Percentiles rank a stretch among this genome's conserved stretches.
phyloP scores from a whole-genome alignment of 2,797 vertebrate genomes.

The Acanthornis magna region DNA sequence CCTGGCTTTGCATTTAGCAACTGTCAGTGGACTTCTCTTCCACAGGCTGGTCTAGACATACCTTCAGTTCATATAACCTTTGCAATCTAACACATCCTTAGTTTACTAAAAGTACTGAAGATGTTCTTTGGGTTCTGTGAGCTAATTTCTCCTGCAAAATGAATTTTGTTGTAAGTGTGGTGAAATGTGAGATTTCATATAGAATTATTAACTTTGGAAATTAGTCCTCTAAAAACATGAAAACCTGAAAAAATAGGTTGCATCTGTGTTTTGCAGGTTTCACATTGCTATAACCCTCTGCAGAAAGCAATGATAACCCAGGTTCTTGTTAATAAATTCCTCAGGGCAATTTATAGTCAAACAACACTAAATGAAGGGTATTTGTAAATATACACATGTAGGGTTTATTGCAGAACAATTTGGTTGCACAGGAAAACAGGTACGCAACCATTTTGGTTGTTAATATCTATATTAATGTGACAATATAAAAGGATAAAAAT shows the following conservation, averaged over 20 bases:
- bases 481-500: not conserved
- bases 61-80: not conserved
- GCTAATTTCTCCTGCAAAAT: not conserved
- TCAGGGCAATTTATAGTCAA: not conserved
- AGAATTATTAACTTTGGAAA: not conserved
- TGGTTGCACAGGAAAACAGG: not conserved
- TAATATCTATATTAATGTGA: rapidly evolving
- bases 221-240: not conserved
- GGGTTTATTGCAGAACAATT: not conserved
- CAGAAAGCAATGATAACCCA: not conserved
- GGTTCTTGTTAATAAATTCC: not conserved
- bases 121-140: not conserved
- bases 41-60: not conserved
- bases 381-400: not conserved
- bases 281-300: not conserved
- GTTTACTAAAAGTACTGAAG: not conserved
- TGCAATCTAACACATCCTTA: not conserved
- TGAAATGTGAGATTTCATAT: not conserved
- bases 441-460: rapidly evolving
- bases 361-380: not conserved
- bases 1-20: not conserved
- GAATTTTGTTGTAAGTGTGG: not conserved
- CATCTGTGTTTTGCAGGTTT: not conserved
- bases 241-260: not conserved
- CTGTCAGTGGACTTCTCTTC: not conserved